Evolutionary conservation across 2,113 vertebrate species (phyloP).

Genomic region (Vanacampus margaritifer): DNA sequence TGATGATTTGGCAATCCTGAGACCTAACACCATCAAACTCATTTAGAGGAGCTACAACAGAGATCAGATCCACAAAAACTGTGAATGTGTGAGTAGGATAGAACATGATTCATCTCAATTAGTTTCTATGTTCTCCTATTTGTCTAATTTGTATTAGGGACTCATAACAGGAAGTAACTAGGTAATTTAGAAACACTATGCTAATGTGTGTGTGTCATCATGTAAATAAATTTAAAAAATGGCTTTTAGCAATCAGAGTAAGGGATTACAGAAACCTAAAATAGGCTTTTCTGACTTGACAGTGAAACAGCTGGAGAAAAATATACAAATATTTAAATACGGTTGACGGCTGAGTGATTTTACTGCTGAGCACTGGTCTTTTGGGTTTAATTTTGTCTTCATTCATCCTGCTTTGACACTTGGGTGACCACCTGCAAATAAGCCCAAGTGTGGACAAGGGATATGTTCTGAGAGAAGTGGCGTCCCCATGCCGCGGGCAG

Average conservation of each 20-base stretch:
- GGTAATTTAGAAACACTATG: neutral
- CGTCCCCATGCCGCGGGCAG: too few species aligned
- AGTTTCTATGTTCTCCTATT: neutral
- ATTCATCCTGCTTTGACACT: neutral
- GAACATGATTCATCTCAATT: neutral
- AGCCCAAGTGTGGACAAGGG: too few species aligned
- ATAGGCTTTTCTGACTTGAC: neutral
- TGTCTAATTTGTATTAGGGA: neutral
- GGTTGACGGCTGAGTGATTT: neutral
- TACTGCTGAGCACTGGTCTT: neutral
- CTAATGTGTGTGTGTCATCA: neutral
- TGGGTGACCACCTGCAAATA: too few species aligned
- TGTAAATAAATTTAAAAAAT: too few species aligned
- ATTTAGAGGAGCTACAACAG: neutral
- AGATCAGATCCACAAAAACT: neutral
- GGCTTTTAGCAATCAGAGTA: too few species aligned
- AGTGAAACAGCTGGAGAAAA: neutral
- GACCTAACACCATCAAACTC: neutral
- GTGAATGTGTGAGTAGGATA: too few species aligned
- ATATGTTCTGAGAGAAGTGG: too few species aligned
- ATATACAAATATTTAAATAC: neutral
- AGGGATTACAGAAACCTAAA: neutral
- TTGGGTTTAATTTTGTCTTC: neutral
- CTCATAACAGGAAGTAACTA: neutral
- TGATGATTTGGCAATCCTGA: too few species aligned